A percentile compares a stretch with the other conserved stretches of the same genome.
Conservation (phyloP, 2,113 vertebrate genomes). For the Amazona guildingii region DNA sequence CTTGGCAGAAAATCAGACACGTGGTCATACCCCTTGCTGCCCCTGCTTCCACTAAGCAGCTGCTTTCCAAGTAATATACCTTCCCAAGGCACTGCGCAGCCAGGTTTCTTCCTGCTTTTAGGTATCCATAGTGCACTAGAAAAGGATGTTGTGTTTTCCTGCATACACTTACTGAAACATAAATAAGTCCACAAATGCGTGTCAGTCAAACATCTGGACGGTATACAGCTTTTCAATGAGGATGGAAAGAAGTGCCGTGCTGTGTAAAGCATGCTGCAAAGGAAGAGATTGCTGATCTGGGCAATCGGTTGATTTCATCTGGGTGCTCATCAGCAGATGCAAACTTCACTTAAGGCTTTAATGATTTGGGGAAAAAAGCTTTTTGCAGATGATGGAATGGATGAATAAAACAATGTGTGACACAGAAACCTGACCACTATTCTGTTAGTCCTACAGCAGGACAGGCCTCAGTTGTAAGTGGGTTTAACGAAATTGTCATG, state of each 20-base stretch:
- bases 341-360: not conserved
- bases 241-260: not conserved
- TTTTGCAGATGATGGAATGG: not conserved
- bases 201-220: not conserved
- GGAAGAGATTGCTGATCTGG: not conserved
- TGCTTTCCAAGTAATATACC: not conserved
- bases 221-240: not conserved
- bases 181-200: not conserved
- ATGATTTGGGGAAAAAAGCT: not conserved
- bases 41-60: not conserved
- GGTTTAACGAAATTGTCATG: not conserved
- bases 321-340: not conserved
- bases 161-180: not conserved
- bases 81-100: not conserved
- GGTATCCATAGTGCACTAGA: not conserved
- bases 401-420: not conserved
- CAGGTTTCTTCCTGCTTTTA: conserved; percentile 33
- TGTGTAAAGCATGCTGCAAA: not conserved
- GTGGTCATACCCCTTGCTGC: not conserved
- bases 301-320: not conserved
- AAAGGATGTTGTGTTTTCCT: conserved; percentile 16
- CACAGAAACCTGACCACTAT: rapidly evolving
- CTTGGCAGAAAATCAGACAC: conserved; percentile 5
- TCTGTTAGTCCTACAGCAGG: not conserved
- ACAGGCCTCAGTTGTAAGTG: rapidly evolving